Conservation (phyloP, 2,113 vertebrate species). For the Peromyscus leucopus region DNA sequence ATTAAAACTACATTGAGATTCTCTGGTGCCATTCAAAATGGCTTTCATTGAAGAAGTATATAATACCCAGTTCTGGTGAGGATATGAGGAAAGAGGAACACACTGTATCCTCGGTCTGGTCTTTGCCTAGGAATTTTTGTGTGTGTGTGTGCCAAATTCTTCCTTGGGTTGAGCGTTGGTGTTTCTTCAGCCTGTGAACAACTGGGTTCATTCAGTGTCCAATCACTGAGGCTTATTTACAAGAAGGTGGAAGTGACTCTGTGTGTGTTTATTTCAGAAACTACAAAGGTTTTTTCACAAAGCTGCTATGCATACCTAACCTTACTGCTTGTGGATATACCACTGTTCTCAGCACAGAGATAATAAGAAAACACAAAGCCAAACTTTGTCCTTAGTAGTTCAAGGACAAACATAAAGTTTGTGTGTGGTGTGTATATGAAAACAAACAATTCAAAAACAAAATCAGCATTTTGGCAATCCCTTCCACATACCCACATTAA, state of each 20-base stretch:
- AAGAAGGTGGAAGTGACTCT: constrained; percentile 1
- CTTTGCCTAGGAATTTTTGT: neutral
- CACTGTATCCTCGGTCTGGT: neutral
- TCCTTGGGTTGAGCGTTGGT: neutral
- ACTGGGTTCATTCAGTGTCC: neutral
- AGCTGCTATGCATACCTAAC: neutral
- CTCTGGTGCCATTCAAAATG: neutral
- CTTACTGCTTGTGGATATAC: neutral
- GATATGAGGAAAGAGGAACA: neutral
- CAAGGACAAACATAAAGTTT: neutral
- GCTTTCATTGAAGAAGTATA: too few species aligned
- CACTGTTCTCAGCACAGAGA: neutral
- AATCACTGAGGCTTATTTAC: neutral
- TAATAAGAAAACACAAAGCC: neutral
- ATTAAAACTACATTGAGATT: neutral
- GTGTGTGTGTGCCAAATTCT: neutral
- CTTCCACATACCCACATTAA: neutral
- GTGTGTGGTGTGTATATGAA: neutral
- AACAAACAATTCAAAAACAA: neutral
- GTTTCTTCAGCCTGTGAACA: neutral
- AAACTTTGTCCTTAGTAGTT: constrained; percentile 20
- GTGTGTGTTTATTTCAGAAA: neutral
- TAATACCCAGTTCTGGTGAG: too few species aligned
- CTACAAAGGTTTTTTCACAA: neutral
- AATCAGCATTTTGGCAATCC: neutral